Conservation (phyloP, 1,140 invertebrate species). For the Drosophila obscura region DNA sequence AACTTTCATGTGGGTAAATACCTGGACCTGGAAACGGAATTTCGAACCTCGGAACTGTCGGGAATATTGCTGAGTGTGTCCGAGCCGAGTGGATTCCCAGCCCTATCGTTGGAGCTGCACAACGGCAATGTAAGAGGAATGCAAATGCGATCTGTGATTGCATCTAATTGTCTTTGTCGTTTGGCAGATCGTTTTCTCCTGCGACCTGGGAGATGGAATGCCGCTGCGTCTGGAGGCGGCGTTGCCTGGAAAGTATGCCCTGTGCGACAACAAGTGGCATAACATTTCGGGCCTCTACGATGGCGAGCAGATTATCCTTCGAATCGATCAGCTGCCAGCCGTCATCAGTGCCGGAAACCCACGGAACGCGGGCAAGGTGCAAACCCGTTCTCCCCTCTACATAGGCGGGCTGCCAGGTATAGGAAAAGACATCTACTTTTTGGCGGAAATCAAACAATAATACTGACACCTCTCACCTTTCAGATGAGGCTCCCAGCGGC, state of each 20-base stretch:
- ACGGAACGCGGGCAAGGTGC: slow-evolving; percentile 65
- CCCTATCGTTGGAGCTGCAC: slow-evolving; percentile 90
- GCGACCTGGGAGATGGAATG: slow-evolving; percentile 87
- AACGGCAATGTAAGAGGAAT: slow-evolving; percentile 88
- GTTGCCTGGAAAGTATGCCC: slow-evolving; percentile 87
- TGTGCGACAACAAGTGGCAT: slow-evolving; percentile 96
- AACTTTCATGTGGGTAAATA: slow-evolving; percentile 88
- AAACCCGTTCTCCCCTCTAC: slow-evolving; percentile 88
- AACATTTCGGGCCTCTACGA: slow-evolving; percentile 90
- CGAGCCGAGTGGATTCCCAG: slow-evolving; percentile 87
- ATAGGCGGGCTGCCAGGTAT: slow-evolving; percentile 94
- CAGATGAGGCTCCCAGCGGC: slow-evolving; percentile 88
- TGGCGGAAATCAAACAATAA: not conserved
- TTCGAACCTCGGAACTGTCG: slow-evolving; percentile 91
- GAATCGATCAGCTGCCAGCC: slow-evolving; percentile 88
- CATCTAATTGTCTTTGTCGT: slow-evolving; percentile 11
- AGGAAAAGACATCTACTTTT: slow-evolving; percentile 2
- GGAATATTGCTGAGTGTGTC: slow-evolving; percentile 92
- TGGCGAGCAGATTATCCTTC: slow-evolving; percentile 88
- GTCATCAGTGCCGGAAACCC: slow-evolving; percentile 81
- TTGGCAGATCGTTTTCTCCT: slow-evolving; percentile 87
- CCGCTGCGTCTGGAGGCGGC: slow-evolving; percentile 86
- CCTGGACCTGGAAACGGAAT: slow-evolving; percentile 91
- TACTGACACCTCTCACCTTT: slow-evolving; percentile 24
- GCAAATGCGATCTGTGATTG: not conserved